A percentile compares a stretch with the other conserved stretches of the same genome.
Conservation (phyloP, 2,797 vertebrate genomes). For the Euthynnus affinis region DNA sequence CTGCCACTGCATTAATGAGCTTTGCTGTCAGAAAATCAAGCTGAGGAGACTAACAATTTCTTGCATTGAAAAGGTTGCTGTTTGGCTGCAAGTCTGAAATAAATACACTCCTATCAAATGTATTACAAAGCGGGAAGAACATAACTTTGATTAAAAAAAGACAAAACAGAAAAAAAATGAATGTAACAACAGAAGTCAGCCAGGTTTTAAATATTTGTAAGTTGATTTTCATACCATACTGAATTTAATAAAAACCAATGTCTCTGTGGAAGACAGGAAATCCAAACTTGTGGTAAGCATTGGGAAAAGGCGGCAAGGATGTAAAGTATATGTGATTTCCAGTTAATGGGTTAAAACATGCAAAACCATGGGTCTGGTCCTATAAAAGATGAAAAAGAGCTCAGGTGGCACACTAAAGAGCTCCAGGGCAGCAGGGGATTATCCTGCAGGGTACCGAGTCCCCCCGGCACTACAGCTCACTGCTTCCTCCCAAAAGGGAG, state of each 20-base stretch:
- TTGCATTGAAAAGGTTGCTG: not conserved
- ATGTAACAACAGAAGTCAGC: not conserved
- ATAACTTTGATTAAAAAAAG: not conserved
- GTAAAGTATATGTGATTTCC: conserved; percentile 35
- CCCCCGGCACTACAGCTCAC: conserved; percentile 37
- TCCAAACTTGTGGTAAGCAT: not conserved
- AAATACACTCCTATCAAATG: not conserved
- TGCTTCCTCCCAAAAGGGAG: conserved; percentile 75
- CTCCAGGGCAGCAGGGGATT: conserved; percentile 54
- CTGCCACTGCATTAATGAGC: conserved; percentile 7
- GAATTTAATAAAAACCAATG: conserved; percentile 15
- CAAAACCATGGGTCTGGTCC: conserved; percentile 47
- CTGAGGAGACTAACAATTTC: not conserved
- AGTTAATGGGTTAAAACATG: conserved; percentile 40
- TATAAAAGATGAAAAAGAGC: conserved; percentile 63
- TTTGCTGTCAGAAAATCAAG: not conserved
- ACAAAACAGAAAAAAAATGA: not conserved
- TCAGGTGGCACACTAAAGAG: conserved; percentile 60
- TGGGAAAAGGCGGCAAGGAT: not conserved
- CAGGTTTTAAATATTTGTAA: not conserved
- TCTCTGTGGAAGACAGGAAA: conserved; percentile 1
- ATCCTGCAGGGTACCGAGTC: conserved; percentile 59
- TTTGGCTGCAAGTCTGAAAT: conserved; percentile 4
- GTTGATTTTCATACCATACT: not conserved
- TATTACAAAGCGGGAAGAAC: not conserved